A percentile compares a stretch with the other conserved stretches of the same genome.
Evolutionary conservation across 1,140 invertebrate species (phyloP).

Genomic region (Ooceraea biroi): DNA sequence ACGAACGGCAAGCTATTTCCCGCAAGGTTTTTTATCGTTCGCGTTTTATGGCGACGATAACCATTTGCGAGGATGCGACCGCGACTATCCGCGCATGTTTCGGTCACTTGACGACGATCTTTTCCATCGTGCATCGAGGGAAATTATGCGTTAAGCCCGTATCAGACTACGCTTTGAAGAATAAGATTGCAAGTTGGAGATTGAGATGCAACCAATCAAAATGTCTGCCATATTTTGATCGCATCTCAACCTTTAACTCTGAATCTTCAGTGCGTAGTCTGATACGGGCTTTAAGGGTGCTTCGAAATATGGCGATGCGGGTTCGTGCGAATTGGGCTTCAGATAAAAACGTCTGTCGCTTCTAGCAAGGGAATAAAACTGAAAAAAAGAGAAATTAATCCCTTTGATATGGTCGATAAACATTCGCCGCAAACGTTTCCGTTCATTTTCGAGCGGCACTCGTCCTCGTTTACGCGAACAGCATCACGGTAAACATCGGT

Average conservation of each 20-base stretch:
- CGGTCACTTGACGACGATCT: neutral
- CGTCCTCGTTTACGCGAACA: neutral
- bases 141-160: neutral
- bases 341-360: neutral
- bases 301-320: neutral
- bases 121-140: neutral
- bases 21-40: slow-evolving; percentile 11
- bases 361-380: neutral
- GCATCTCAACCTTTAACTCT: no score
- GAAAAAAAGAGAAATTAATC: neutral
- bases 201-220: no score
- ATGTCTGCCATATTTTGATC: no score
- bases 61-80: neutral
- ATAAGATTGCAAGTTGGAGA: no score
- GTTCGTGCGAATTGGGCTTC: neutral
- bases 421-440: neutral
- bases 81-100: neutral
- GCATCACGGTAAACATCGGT: neutral
- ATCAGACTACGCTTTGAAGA: no score
- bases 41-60: slow-evolving; percentile 16
- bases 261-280: no score
- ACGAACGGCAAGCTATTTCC: slow-evolving; percentile 5
- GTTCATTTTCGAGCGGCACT: neutral
- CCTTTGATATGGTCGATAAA: neutral
- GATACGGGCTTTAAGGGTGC: slow-evolving; percentile 21